Evolutionary conservation across 1,140 invertebrate species (phyloP).

Genomic region (Dinothrombium tinctorium): DNA sequence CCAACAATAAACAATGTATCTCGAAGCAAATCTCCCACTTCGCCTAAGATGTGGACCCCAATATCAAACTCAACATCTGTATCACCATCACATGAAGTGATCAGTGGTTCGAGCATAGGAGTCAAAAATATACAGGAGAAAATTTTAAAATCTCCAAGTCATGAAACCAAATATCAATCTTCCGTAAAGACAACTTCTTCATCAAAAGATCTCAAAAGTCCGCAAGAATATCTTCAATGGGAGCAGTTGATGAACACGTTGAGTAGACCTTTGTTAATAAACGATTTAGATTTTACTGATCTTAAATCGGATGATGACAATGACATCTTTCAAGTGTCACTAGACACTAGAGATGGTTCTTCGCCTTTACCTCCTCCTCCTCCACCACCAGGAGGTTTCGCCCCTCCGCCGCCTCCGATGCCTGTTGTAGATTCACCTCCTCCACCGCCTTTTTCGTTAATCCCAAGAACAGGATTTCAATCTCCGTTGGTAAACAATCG

Average conservation of each 20-base stretch:
- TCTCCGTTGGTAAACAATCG: not conserved
- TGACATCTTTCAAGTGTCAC: conserved; percentile 11
- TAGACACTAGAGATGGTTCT: not conserved
- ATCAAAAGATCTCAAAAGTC: not conserved
- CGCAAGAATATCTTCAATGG: conserved; percentile 71
- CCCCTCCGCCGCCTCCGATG: conserved; percentile 8
- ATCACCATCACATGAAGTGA: not conserved
- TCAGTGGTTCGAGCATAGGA: not conserved
- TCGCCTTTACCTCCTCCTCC: conserved; percentile 7
- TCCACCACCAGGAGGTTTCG: not conserved
- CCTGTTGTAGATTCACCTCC: conserved; percentile 11
- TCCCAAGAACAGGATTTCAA: conserved; percentile 16
- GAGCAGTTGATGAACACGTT: conserved; percentile 60
- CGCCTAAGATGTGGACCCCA: conserved; percentile 1
- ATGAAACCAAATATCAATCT: not conserved
- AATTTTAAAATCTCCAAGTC: conserved; percentile 7
- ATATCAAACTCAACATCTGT: not conserved
- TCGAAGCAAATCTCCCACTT: not conserved
- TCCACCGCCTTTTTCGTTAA: conserved; percentile 22
- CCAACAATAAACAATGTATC: not conserved
- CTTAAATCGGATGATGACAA: conserved; percentile 41
- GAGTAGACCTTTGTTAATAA: conserved; percentile 51
- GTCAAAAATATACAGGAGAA: conserved; percentile 8
- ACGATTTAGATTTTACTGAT: conserved; percentile 90
- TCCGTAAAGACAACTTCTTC: not conserved